Conservation (phyloP, 2,888 invertebrate species). For the Leucoptera coffeella region DNA sequence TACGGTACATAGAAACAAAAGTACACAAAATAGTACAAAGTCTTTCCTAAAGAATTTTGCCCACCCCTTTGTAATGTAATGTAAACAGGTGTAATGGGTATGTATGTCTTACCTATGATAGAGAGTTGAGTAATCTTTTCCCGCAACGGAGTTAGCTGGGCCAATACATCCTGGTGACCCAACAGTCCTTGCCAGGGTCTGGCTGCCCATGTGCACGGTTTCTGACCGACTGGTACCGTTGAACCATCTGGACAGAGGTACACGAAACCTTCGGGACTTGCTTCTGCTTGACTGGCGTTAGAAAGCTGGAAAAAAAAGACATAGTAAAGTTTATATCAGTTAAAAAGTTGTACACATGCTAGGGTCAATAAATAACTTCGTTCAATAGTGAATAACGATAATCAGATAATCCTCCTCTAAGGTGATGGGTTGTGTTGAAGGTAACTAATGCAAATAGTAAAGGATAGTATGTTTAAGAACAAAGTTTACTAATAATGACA, state of each 20-base stretch:
- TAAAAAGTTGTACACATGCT: too few species aligned
- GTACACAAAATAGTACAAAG: too few species aligned
- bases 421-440: too few species aligned
- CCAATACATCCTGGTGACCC: slow-evolving; percentile 58
- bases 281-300: slow-evolving; percentile 50
- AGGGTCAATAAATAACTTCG: too few species aligned
- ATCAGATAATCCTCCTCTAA: too few species aligned
- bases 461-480: too few species aligned
- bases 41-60: background rate
- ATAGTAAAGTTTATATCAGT: too few species aligned
- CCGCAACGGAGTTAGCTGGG: slow-evolving; percentile 41
- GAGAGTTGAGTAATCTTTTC: slow-evolving; percentile 51
- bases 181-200: slow-evolving; percentile 79
- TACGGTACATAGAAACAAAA: too few species aligned
- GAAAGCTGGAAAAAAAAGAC: slow-evolving; percentile 57
- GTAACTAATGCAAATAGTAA: too few species aligned
- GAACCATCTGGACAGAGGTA: slow-evolving; percentile 77
- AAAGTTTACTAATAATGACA: too few species aligned
- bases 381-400: too few species aligned
- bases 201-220: slow-evolving; percentile 74
- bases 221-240: slow-evolving; percentile 58
- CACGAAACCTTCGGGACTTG: slow-evolving; percentile 61
- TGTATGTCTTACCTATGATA: slow-evolving; percentile 20
- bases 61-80: background rate
- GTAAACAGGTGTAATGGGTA: background rate